Conservation (phyloP, 2,888 invertebrate species). For the Carterocephalus palaemon region DNA sequence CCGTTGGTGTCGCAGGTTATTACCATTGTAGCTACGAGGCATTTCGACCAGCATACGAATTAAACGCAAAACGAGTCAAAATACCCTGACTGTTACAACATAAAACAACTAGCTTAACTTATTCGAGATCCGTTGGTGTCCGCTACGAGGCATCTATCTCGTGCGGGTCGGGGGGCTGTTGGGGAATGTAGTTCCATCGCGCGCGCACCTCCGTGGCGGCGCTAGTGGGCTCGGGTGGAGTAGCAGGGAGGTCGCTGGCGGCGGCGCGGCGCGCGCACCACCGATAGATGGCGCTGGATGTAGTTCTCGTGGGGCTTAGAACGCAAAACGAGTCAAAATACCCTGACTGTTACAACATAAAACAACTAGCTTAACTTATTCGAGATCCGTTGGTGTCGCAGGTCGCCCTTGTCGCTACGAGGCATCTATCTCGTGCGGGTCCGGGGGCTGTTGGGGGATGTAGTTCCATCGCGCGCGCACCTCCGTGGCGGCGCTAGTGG, state of each 20-base stretch:
- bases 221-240: conserved; percentile 26
- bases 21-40: too few species aligned
- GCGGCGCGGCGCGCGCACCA: conserved; percentile 81
- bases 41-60: too few species aligned
- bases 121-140: conserved; percentile 1
- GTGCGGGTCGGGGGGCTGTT: conserved; percentile 71
- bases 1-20: too few species aligned
- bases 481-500: conserved; percentile 45
- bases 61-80: conserved; percentile 10
- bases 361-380: too few species aligned
- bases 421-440: conserved; percentile 56
- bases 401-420: conserved; percentile 59
- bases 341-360: too few species aligned
- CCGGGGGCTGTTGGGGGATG: conserved; percentile 67
- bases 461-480: conserved; percentile 70
- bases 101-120: conserved; percentile 8
- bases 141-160: conserved; percentile 63
- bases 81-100: conserved; percentile 47
- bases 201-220: conserved; percentile 57
- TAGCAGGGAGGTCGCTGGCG: conserved; percentile 33
- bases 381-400: too few species aligned
- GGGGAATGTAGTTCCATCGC: conserved; percentile 75
- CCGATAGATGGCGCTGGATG: conserved; percentile 92
- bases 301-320: conserved; percentile 93
- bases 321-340: too few species aligned